These are phyloP conservation scores for Trilocha varians DNA, from an alignment of 2,888 invertebrate genomes.

Conservation along the genomic window DNA sequence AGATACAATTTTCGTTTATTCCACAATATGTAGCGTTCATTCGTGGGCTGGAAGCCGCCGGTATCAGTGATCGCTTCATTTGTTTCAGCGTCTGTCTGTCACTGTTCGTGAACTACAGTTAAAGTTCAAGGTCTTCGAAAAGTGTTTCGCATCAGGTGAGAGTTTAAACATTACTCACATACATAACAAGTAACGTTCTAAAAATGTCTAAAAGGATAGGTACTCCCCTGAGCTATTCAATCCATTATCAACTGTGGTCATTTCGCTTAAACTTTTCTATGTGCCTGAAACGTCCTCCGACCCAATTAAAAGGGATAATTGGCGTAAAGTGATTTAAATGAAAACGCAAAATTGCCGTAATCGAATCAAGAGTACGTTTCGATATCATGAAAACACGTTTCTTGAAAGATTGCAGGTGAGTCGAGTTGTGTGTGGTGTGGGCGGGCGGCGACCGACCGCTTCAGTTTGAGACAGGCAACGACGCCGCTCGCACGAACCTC, in stretches of 20 bases:
- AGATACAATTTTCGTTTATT: constrained; percentile 50
- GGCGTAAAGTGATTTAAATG: constrained; percentile 1
- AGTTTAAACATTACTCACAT: background rate
- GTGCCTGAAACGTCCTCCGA: background rate
- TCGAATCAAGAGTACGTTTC: constrained; percentile 13
- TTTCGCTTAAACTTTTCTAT: constrained; percentile 4
- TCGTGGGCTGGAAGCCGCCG: constrained; percentile 43
- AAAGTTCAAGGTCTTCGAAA: constrained; percentile 52
- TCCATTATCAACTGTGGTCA: constrained; percentile 2
- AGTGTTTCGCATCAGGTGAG: constrained; percentile 42
- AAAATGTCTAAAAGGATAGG: background rate
- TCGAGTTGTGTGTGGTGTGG: constrained; percentile 37
- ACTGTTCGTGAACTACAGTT: constrained; percentile 25
- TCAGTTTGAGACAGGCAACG: constrained; percentile 66
- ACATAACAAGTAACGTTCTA: background rate
- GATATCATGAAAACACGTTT: constrained; percentile 27
- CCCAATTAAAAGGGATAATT: constrained; percentile 1
- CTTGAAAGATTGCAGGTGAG: constrained; percentile 60
- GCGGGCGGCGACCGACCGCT: constrained; percentile 39
- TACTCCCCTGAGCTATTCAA: background rate
- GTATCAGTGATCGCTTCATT: constrained; percentile 25
- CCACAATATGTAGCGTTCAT: constrained; percentile 36
- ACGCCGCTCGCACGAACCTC: constrained; percentile 69
- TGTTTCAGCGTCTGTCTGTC: constrained; percentile 22
- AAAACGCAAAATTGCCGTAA: background rate